Conservation (phyloP, 2,888 invertebrate genomes). For the Cheilosia scutellata region DNA sequence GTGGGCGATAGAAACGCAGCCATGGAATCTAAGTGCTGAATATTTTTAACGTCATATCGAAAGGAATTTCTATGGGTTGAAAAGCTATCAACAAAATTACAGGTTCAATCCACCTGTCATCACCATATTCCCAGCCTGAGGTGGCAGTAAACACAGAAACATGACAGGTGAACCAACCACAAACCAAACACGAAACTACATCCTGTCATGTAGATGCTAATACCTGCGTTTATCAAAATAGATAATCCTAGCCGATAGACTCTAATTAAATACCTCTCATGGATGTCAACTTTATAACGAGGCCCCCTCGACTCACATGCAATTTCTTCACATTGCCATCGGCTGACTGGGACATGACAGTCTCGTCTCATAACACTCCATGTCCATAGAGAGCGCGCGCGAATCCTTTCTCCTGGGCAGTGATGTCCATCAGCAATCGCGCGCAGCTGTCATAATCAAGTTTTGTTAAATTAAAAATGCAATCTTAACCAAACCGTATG, state of each 20-base stretch:
- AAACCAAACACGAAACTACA: slow-evolving; percentile 13
- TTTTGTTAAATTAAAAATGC: slow-evolving; percentile 40
- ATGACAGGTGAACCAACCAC: slow-evolving; percentile 14
- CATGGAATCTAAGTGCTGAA: no score
- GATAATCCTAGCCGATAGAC: slow-evolving; percentile 41
- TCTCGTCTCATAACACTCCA: slow-evolving; percentile 16
- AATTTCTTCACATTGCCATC: slow-evolving; percentile 17
- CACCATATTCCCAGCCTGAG: slow-evolving; percentile 4
- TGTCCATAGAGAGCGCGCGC: not conserved
- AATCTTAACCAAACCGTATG: slow-evolving; percentile 23
- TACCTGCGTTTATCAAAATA: slow-evolving; percentile 26
- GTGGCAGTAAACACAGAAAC: not conserved
- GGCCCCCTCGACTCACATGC: slow-evolving; percentile 36
- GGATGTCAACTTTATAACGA: slow-evolving; percentile 50
- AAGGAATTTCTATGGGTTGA: no score
- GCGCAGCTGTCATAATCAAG: slow-evolving; percentile 57
- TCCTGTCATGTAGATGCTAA: slow-evolving; percentile 15
- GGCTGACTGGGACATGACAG: slow-evolving; percentile 12
- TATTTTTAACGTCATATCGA: no score
- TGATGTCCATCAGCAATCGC: slow-evolving; percentile 28
- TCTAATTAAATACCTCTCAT: slow-evolving; percentile 60
- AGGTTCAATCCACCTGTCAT: slow-evolving; percentile 1
- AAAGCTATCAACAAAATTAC: no score
- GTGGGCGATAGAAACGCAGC: no score
- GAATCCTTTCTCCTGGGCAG: slow-evolving; percentile 49